A percentile compares a stretch with the other conserved stretches of the same genome.
phyloP scores from a whole-genome alignment of 2,113 vertebrate genomes.

The Eudyptes chrysolophus region DNA sequence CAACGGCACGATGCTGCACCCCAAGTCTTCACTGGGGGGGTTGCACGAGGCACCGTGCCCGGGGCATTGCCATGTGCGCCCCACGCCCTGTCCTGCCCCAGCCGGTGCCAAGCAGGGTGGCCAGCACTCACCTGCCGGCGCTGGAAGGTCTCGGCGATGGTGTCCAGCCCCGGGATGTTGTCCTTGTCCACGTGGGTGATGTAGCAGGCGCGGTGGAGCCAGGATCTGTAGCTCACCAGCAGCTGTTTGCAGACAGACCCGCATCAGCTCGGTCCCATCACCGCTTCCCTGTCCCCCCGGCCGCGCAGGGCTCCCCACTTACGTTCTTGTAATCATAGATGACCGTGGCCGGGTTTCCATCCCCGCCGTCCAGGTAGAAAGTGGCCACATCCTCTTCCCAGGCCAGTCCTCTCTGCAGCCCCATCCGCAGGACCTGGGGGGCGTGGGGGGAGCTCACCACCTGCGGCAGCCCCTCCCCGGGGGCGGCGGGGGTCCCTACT shows the following conservation, averaged over 20 bases:
- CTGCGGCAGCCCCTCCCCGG: background rate
- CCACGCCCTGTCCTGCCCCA: background rate
- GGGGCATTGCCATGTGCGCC: accelerated
- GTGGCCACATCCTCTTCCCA: slow-evolving; percentile 10
- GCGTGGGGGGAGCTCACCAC: accelerated
- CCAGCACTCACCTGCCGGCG: slow-evolving; percentile 41
- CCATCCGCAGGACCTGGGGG: background rate
- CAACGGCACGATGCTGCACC: accelerated
- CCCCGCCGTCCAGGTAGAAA: slow-evolving; percentile 24
- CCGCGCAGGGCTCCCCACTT: accelerated
- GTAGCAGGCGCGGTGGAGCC: slow-evolving; percentile 56
- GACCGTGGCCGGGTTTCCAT: background rate
- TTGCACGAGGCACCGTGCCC: accelerated
- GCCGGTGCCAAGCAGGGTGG: accelerated
- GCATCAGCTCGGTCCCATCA: accelerated
- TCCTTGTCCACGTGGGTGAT: slow-evolving; percentile 66
- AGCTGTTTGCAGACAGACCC: slow-evolving; percentile 41
- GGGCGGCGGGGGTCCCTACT: background rate
- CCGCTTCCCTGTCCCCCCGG: accelerated
- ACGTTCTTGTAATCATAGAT: slow-evolving; percentile 47
- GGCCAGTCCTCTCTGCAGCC: background rate
- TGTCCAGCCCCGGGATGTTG: slow-evolving; percentile 69
- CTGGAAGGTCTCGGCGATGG: slow-evolving; percentile 41
- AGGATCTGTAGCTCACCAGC: slow-evolving; percentile 72
- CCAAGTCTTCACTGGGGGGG: accelerated